Conservation (phyloP, 2,888 invertebrate genomes). For the Aricia artaxerxes region DNA sequence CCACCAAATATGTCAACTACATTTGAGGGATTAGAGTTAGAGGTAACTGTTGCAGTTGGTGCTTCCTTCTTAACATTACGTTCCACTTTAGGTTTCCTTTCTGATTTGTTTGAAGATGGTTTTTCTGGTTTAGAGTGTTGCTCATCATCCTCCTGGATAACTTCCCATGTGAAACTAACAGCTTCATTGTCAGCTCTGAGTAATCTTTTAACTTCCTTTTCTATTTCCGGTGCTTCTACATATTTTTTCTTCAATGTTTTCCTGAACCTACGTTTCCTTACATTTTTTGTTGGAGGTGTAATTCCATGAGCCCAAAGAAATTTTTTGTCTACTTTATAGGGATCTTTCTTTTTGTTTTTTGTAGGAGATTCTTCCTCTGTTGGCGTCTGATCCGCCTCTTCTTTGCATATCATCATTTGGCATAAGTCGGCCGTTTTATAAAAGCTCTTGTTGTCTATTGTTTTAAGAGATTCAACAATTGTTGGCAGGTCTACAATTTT, state of each 20-base stretch:
- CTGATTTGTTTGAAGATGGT: constrained; percentile 49
- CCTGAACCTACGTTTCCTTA: constrained; percentile 93
- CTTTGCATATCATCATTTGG: constrained; percentile 94
- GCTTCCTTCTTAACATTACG: constrained; percentile 52
- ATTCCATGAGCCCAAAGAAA: constrained; percentile 97
- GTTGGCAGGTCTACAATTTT: constrained; percentile 96
- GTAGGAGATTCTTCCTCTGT: constrained; percentile 88
- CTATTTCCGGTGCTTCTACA: constrained; percentile 98
- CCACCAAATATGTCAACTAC: constrained; percentile 93
- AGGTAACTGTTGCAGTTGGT: constrained; percentile 41
- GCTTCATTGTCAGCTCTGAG: constrained; percentile 96
- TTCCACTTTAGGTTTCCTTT: constrained; percentile 47
- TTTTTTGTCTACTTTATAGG: constrained; percentile 91
- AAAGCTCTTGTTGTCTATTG: constrained; percentile 97
- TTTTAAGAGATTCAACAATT: constrained; percentile 95
- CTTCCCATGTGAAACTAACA: constrained; percentile 92
- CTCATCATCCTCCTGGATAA: constrained; percentile 91
- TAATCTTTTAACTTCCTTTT: constrained; percentile 97
- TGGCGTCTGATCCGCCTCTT: constrained; percentile 87
- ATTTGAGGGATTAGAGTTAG: constrained; percentile 53
- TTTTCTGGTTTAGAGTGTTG: constrained; percentile 54
- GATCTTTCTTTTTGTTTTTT: constrained; percentile 92
- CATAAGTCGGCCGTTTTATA: constrained; percentile 99
- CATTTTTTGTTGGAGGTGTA: constrained; percentile 97
- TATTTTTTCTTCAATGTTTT: constrained; percentile 98